These are phyloP conservation scores for Penaeus monodon DNA, from an alignment of 2,888 invertebrate species.

Conservation along the genomic window DNA sequence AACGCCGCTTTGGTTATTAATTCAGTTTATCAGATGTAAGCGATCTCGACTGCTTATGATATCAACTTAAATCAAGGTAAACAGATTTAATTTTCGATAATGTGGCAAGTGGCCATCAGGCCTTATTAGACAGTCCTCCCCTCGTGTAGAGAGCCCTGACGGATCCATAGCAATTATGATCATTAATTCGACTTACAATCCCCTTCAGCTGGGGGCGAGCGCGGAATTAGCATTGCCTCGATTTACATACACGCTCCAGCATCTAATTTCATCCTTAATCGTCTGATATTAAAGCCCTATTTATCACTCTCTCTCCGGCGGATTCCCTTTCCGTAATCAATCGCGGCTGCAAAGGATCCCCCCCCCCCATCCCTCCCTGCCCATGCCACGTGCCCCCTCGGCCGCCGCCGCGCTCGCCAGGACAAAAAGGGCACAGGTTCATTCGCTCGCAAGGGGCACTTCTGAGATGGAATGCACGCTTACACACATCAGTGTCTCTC, in stretches of 20 bases:
- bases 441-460: too few species aligned
- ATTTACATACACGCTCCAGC: constrained; percentile 25
- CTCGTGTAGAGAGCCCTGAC: background rate
- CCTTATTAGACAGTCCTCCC: background rate
- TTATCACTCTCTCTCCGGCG: constrained; percentile 7
- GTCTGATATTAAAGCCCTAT: constrained; percentile 24
- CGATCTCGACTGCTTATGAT: background rate
- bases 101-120: background rate
- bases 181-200: constrained; percentile 32
- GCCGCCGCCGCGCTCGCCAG: too few species aligned
- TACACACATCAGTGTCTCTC: too few species aligned
- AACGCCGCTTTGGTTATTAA: too few species aligned
- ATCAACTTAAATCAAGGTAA: background rate
- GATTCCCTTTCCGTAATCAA: too few species aligned
- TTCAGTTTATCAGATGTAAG: too few species aligned
- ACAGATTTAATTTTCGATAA: background rate
- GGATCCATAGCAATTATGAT: constrained; percentile 14
- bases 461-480: too few species aligned
- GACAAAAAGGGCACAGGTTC: too few species aligned
- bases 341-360: too few species aligned
- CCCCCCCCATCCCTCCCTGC: too few species aligned
- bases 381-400: too few species aligned
- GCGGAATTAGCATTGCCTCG: constrained; percentile 6
- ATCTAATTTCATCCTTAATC: constrained; percentile 34
- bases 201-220: constrained; percentile 28